Conservation (phyloP, 2,888 invertebrate genomes). For the Stegana nigrithorax region DNA sequence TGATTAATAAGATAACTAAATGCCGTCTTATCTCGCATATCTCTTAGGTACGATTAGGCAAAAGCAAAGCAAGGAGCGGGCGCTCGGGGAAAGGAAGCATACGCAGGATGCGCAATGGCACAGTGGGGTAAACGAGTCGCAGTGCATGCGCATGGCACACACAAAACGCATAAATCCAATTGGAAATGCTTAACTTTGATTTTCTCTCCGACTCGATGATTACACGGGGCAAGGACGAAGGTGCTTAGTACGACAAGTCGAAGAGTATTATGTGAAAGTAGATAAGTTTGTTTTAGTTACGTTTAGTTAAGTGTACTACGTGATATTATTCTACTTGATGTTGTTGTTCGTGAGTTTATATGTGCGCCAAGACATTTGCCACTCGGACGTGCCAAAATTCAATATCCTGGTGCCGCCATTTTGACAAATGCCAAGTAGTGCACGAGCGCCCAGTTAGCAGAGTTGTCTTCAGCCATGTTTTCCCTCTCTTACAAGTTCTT, state of each 20-base stretch:
- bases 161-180: constrained; percentile 61
- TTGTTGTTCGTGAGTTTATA: constrained; percentile 39
- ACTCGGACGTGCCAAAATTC: constrained; percentile 57
- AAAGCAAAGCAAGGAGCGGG: too few relatives aligned
- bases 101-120: neutral
- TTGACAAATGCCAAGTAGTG: constrained; percentile 62
- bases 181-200: constrained; percentile 62
- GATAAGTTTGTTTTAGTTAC: constrained; percentile 34
- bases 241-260: neutral
- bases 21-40: constrained; percentile 9
- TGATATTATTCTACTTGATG: constrained; percentile 57
- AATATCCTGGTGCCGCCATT: constrained; percentile 43
- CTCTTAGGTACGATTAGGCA: too few relatives aligned
- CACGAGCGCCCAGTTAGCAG: neutral
- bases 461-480: neutral
- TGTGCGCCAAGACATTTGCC: constrained; percentile 51
- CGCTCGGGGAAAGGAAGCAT: too few relatives aligned
- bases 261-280: neutral
- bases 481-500: neutral
- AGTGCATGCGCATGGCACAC: constrained; percentile 40
- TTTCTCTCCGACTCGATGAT: constrained; percentile 36
- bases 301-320: constrained; percentile 41
- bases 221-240: neutral
- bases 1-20: constrained; percentile 54
- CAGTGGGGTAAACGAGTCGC: constrained; percentile 14